These are phyloP conservation scores for Himalopsyche phryganea DNA, from an alignment of 1,140 invertebrate species.

Conservation along the genomic window DNA sequence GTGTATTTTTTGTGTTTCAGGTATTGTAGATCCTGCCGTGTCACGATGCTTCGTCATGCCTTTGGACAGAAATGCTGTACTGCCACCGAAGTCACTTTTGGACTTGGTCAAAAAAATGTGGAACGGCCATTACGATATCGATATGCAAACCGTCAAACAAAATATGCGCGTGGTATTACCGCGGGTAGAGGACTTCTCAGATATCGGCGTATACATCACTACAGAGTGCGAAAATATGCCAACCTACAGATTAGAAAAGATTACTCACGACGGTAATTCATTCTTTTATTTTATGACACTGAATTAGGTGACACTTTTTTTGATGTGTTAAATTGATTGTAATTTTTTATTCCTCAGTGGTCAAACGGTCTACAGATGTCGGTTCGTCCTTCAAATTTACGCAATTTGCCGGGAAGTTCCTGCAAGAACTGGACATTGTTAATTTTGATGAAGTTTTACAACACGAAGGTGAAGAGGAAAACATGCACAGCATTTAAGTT, in stretches of 20 bases:
- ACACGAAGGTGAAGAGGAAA: conserved; percentile 34
- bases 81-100: conserved; percentile 72
- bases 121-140: conserved; percentile 78
- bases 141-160: conserved; percentile 72
- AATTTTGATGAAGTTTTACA: conserved; percentile 59
- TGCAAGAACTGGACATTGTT: conserved; percentile 68
- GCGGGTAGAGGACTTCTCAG: conserved; percentile 61
- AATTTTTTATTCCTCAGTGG: conserved; percentile 56
- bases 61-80: conserved; percentile 70
- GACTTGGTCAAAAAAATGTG: conserved; percentile 79
- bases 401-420: conserved; percentile 71
- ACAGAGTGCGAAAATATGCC: conserved; percentile 67
- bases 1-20: conserved; percentile 34
- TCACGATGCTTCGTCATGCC: conserved; percentile 85
- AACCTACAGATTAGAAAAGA: conserved; percentile 71
- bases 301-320: not conserved
- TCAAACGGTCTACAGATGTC: conserved; percentile 63
- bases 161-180: conserved; percentile 75
- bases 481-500: no score
- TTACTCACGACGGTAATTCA: conserved; percentile 50
- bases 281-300: not conserved
- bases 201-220: conserved; percentile 66
- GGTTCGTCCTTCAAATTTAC: conserved; percentile 58
- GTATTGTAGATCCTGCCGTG: conserved; percentile 76
- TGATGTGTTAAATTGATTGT: not conserved